These are phyloP conservation scores for Nomada goodeniana DNA, from an alignment of 2,888 invertebrate species.

Conservation along the genomic window DNA sequence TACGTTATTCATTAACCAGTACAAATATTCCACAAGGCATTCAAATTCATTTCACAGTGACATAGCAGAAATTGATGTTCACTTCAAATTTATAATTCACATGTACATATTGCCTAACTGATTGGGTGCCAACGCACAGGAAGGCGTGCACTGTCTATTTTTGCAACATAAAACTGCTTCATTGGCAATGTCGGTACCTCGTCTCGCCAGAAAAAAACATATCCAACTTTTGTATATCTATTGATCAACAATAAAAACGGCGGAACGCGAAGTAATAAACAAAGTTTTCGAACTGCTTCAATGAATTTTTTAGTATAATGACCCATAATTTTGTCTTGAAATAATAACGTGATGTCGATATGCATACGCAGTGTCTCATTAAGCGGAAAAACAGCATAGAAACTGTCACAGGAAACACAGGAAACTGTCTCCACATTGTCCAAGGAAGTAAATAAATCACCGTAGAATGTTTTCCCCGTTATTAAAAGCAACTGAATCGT, in stretches of 20 bases:
- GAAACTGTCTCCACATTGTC: background rate
- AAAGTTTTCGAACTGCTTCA: background rate
- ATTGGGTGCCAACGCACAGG: background rate
- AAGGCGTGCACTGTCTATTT: background rate
- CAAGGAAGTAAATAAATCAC: too few species aligned
- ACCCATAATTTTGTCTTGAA: background rate
- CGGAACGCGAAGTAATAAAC: too few species aligned
- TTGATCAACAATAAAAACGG: background rate
- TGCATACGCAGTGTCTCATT: background rate
- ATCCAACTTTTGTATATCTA: background rate
- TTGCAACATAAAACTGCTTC: background rate
- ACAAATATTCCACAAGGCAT: too few species aligned
- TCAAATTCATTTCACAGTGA: too few species aligned
- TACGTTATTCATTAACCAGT: too few species aligned
- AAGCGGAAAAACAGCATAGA: background rate
- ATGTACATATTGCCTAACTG: too few species aligned
- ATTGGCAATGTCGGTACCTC: background rate
- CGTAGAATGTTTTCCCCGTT: too few species aligned
- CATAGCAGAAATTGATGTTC: too few species aligned
- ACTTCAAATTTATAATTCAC: too few species aligned
- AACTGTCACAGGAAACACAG: background rate
- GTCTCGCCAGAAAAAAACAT: too few species aligned
- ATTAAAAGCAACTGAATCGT: background rate
- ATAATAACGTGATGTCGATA: background rate
- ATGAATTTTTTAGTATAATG: background rate